A percentile compares a stretch with the other conserved stretches of the same genome.
Evolutionary conservation across 2,888 invertebrate species (phyloP).

Genomic region (Acanthosepion lycidas): DNA sequence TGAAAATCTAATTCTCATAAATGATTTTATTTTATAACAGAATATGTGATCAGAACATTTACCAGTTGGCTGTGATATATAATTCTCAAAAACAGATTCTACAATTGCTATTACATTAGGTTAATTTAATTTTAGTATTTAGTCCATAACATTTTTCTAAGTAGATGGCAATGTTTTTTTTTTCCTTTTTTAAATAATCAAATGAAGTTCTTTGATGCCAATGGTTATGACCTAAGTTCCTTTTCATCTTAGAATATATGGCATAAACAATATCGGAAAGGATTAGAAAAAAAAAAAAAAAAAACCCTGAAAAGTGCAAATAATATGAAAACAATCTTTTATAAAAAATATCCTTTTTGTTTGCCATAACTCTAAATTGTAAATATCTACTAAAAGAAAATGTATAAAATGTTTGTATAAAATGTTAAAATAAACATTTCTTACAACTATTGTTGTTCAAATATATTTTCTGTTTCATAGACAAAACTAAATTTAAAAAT

Average conservation of each 20-base stretch:
- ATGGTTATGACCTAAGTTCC: background rate
- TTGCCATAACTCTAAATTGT: background rate
- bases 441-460: too few relatives aligned
- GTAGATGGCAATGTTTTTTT: background rate
- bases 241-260: background rate
- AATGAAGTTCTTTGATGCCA: background rate
- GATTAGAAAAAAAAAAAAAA: background rate
- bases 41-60: background rate
- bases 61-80: constrained; percentile 15
- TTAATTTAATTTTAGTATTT: background rate
- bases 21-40: background rate
- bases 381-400: background rate
- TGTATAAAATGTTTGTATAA: background rate
- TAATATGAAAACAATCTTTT: too few relatives aligned
- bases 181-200: background rate
- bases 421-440: background rate
- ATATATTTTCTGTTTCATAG: too few relatives aligned
- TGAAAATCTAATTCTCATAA: background rate
- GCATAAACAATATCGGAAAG: background rate
- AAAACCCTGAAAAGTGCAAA: background rate
- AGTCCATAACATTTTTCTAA: too few relatives aligned
- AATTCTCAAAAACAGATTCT: background rate
- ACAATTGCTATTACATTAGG: background rate
- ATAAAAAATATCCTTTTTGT: too few relatives aligned
- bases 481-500: too few relatives aligned